Conservation (phyloP, 2,113 vertebrate species). For the Terrapene triunguis region DNA sequence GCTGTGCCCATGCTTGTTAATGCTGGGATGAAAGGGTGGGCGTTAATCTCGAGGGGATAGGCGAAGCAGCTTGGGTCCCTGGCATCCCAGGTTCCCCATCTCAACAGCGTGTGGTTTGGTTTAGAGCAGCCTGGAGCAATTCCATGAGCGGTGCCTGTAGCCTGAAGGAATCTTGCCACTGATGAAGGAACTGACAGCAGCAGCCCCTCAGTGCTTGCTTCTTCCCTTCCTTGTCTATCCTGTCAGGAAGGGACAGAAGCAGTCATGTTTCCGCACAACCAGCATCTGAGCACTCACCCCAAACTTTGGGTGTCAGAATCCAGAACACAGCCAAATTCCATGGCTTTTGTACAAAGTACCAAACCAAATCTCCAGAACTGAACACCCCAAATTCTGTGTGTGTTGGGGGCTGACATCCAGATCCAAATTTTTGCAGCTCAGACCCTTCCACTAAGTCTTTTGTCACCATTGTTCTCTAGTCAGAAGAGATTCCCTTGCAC, state of each 20-base stretch:
- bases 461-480: background rate
- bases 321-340: background rate
- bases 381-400: background rate
- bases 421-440: too few relatives aligned
- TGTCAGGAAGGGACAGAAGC: background rate
- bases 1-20: background rate
- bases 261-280: background rate
- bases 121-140: background rate
- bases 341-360: background rate
- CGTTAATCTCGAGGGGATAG: background rate
- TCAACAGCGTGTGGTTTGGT: background rate
- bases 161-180: background rate
- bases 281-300: background rate
- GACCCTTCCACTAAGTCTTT: background rate
- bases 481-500: background rate
- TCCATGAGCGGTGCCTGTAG: background rate
- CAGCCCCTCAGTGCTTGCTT: too few relatives aligned
- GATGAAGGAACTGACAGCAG: background rate
- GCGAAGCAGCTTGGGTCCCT: background rate
- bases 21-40: background rate
- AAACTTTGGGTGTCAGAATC: background rate
- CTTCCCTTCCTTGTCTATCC: background rate
- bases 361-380: background rate
- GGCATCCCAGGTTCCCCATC: background rate
- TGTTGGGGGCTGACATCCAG: too few relatives aligned